Evolutionary conservation across 2,888 invertebrate species (phyloP), one percentile per base, ranked within the genome.

Genomic region (Poecilobothrus nobilitatus): DNA sequence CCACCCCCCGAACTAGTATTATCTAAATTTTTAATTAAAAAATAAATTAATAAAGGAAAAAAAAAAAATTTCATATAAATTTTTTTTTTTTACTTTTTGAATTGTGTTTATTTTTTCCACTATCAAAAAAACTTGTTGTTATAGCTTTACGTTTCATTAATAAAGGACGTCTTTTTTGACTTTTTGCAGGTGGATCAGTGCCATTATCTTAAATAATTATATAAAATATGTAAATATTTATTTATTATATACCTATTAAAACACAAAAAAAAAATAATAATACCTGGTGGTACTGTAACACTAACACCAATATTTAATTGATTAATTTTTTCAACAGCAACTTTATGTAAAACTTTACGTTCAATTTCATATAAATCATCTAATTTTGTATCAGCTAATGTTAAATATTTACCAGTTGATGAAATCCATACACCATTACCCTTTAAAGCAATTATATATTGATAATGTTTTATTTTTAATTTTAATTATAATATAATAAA

Each of bases 101-200:
- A 75, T 91, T 91, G 70, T 90, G 91, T 74, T 86, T 87, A 65
- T 65, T 65, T 74, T 88, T 86, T 74, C 88, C 88, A 72, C 89
- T 84, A 80, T 93, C 93, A 79, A 94, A 92, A 82, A 94, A 90
- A 69, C 92, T 89, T 0, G 94, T 94, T 63, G 95, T 95, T 69
- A 94, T 86, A 0, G 95, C 93, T 79, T 94, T 93, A 79, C 92
- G 86, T 81, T 94, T 95, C 73, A 95, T 84, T 71, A 93, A 84
- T 78, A 93, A 88, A 0, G 92, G 88, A 71, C 91, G 85, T 72
- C 92, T 85, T 81, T 94, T 94, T 1, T 90, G 89, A 76, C 90
- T 64, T 66, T 64, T 75, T 72, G 61, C 44, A 68, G 66, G 44
- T 21, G 68, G 10, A 20, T 15, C 44, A 8, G 62, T 53, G 7